A percentile compares a stretch with the other conserved stretches of the same genome.
Conservation (phyloP, 92 coral and sea anemone species). For the Parazoanthus swiftii region DNA sequence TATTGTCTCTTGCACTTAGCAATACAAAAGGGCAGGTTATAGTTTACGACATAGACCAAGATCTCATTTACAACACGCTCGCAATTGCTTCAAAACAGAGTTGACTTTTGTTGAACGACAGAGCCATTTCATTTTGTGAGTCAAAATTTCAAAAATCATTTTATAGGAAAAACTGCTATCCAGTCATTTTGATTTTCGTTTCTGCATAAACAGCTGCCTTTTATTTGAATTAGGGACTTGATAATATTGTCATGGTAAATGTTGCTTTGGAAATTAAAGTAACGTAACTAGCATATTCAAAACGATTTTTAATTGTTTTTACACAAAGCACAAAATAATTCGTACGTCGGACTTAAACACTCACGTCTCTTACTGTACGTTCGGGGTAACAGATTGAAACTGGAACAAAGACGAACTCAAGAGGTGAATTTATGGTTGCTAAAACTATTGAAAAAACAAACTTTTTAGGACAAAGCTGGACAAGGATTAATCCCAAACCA, state of each 20-base stretch:
- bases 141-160: too few relatives aligned
- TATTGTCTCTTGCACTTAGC: neutral
- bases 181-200: neutral
- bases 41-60: too few relatives aligned
- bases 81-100: neutral
- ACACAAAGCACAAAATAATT: neutral
- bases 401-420: too few relatives aligned
- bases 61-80: neutral
- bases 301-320: too few relatives aligned
- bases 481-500: too few relatives aligned
- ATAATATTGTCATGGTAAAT: neutral
- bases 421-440: too few relatives aligned
- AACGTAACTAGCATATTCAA: neutral
- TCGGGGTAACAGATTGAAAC: too few relatives aligned
- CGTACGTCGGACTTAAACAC: too few relatives aligned
- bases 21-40: neutral
- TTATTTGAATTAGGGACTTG: neutral
- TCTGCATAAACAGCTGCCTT: neutral
- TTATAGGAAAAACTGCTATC: too few relatives aligned
- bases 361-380: too few relatives aligned
- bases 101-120: neutral
- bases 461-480: too few relatives aligned
- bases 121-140: neutral
- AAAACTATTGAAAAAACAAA: too few relatives aligned
- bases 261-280: neutral